Evolutionary conservation across 2,113 vertebrate species (phyloP).

Genomic region (Nothoprocta perdicaria): DNA sequence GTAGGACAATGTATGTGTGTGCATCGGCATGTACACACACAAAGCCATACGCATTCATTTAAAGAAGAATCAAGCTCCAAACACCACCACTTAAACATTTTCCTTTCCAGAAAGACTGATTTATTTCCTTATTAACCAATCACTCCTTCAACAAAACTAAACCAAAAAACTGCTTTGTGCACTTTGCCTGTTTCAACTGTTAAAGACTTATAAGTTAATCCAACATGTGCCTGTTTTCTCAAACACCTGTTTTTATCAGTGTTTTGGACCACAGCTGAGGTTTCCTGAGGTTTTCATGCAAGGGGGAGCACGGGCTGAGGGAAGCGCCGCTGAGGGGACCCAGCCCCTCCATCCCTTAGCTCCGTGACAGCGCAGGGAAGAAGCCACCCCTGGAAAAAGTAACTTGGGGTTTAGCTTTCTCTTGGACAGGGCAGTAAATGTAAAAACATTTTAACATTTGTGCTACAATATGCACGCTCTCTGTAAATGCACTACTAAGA

Average conservation of each 20-base stretch:
- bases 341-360: background rate
- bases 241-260: background rate
- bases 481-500: background rate
- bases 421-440: background rate
- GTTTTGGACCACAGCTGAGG: background rate
- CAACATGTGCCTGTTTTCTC: background rate
- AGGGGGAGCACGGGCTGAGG: background rate
- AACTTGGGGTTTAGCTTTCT: background rate
- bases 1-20: no score
- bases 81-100: background rate
- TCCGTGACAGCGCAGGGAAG: background rate
- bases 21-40: no score
- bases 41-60: background rate
- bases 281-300: background rate
- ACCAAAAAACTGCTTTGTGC: background rate
- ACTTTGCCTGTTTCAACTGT: background rate
- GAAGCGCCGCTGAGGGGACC: background rate
- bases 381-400: background rate
- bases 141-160: background rate
- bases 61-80: background rate
- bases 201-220: background rate
- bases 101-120: background rate
- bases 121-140: background rate
- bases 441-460: no score
- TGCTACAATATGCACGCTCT: no score